These are phyloP conservation scores for Phyllotreta cruciferae DNA, from an alignment of 2,888 invertebrate genomes.

Conservation along the genomic window DNA sequence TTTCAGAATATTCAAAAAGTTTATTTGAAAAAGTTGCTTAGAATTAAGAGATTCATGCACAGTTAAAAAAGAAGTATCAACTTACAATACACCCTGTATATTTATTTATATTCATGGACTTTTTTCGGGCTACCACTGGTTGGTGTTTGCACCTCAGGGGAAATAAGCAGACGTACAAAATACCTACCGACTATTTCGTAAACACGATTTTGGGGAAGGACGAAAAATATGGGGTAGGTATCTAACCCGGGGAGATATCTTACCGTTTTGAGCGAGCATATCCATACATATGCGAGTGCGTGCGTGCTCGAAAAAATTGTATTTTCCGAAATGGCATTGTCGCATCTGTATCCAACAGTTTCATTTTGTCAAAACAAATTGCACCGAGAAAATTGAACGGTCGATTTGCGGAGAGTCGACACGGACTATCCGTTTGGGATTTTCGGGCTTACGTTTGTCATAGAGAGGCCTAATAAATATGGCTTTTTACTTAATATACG, in stretches of 20 bases:
- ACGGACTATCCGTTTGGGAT: constrained; percentile 17
- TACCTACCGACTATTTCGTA: constrained; percentile 48
- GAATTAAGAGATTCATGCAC: no score
- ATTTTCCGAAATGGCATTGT: constrained; percentile 47
- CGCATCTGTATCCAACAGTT: constrained; percentile 46
- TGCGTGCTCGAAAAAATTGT: constrained; percentile 51
- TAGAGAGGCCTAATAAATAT: not conserved
- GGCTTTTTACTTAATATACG: no score
- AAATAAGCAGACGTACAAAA: constrained; percentile 50
- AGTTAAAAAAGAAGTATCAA: no score
- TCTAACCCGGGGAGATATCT: constrained; percentile 40
- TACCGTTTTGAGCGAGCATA: not conserved
- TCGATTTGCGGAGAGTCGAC: constrained; percentile 36
- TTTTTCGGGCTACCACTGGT: constrained; percentile 4
- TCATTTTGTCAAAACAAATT: constrained; percentile 35
- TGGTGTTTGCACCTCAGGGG: constrained; percentile 44
- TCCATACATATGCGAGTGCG: constrained; percentile 29
- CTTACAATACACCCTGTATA: no score
- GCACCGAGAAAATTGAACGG: constrained; percentile 40
- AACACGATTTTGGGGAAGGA: constrained; percentile 48
- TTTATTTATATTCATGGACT: no score
- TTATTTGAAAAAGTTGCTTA: no score
- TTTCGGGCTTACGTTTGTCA: constrained; percentile 3
- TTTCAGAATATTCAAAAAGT: no score
- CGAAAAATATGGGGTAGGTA: constrained; percentile 42